Percentiles rank a stretch among this genome's conserved stretches.
phyloP scores from a whole-genome alignment of 2,113 vertebrate genomes.

The Stictonetta naevosa region DNA sequence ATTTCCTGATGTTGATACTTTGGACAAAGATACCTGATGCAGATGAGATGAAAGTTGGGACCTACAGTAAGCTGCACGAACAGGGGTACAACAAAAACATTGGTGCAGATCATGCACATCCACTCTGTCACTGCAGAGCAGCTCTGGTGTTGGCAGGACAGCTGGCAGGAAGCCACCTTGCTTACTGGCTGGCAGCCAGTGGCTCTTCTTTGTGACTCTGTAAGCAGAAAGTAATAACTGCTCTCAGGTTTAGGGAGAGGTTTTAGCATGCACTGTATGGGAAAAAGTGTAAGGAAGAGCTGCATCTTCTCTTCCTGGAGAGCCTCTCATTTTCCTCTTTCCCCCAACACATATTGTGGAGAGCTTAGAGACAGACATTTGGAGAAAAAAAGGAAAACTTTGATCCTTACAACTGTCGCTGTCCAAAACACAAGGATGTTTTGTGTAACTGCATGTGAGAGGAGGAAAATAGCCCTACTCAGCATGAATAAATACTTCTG shows the following conservation, averaged over 20 bases:
- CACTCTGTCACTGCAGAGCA: accelerated
- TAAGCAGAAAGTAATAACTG: background rate
- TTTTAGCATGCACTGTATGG: background rate
- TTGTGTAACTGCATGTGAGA: background rate
- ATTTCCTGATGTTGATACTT: background rate
- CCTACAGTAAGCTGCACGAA: background rate
- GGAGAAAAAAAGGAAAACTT: background rate
- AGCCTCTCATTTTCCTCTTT: background rate
- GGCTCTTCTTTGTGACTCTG: background rate
- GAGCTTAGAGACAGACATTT: background rate
- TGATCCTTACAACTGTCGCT: background rate
- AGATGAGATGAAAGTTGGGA: background rate
- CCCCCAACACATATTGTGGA: background rate
- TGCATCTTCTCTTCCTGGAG: background rate
- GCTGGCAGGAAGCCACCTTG: background rate
- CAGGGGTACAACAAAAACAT: background rate
- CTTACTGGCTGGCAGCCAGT: background rate
- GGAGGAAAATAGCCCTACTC: background rate
- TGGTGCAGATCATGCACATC: background rate
- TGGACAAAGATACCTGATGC: background rate
- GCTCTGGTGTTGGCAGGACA: background rate
- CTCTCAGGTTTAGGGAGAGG: background rate
- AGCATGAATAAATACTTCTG: background rate
- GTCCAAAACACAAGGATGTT: background rate
- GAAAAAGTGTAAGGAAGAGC: background rate